Evolutionary conservation across 2,888 invertebrate species (phyloP).

Genomic region (Salticus scenicus): DNA sequence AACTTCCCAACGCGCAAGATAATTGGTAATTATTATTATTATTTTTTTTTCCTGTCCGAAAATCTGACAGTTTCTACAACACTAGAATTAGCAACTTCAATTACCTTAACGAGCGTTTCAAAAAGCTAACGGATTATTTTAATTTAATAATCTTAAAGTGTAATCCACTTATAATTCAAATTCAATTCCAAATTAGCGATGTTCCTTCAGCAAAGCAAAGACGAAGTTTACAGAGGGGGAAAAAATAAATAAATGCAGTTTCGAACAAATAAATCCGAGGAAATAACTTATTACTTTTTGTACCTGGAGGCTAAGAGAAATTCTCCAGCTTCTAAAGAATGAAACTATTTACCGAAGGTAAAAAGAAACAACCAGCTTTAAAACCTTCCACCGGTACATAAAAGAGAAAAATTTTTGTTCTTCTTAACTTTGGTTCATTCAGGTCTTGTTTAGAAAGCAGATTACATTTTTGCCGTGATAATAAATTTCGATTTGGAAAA

Average conservation of each 20-base stretch:
- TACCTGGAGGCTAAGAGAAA: slow-evolving; percentile 13
- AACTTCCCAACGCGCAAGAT: slow-evolving; percentile 21
- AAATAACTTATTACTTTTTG: slow-evolving; percentile 45
- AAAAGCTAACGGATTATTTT: slow-evolving; percentile 61
- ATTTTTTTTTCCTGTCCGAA: slow-evolving; percentile 11
- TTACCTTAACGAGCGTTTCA: slow-evolving; percentile 54
- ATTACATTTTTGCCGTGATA: slow-evolving; percentile 37
- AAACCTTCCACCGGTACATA: slow-evolving; percentile 15
- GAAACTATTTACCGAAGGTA: slow-evolving; percentile 16
- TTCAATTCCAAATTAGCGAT: slow-evolving; percentile 49
- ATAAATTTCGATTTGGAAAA: slow-evolving; percentile 22
- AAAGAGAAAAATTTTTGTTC: slow-evolving; percentile 15
- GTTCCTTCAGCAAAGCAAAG: background rate
- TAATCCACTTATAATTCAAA: slow-evolving; percentile 59
- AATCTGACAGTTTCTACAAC: background rate
- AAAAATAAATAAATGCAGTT: slow-evolving; percentile 24
- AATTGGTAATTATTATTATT: slow-evolving; percentile 65
- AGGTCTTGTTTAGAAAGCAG: slow-evolving; percentile 39
- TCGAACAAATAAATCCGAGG: slow-evolving; percentile 7
- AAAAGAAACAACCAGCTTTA: slow-evolving; percentile 20
- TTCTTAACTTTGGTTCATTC: slow-evolving; percentile 18
- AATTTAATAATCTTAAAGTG: slow-evolving; percentile 59
- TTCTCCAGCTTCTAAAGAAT: background rate
- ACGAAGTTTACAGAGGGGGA: background rate
- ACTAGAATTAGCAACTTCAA: slow-evolving; percentile 49